Base-by-base conservation (phyloP, 2,888 invertebrate genomes). In the Dexiosoma caninum region DNA sequence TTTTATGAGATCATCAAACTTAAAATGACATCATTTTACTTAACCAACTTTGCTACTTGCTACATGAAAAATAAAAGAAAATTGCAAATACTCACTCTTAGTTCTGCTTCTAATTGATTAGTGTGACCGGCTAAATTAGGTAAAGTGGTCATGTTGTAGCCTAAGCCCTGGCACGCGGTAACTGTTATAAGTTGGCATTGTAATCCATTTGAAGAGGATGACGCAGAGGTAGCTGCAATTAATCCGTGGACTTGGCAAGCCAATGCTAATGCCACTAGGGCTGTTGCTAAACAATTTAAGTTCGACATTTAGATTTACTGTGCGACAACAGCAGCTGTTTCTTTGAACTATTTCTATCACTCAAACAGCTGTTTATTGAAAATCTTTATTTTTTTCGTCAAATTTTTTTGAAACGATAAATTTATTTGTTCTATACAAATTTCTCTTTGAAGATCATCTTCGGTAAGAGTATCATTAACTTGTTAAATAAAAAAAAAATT, bases 61-160 rank as follows among this genome's bases (percentile, higher is more conserved):
- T 27, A 27, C 27, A n/a, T n/a, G n/a, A n/a, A n/a, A n/a, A n/a
- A n/a, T n/a, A n/a, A n/a, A n/a, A n/a, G n/a, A n/a, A 30, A 12
- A 9, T 14, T 16, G n/a, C 76, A 69, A 77, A 51, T 57, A 67
- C 81, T 46, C 91, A 96, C 95, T 92, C 93, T 94, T 87, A 94
- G 92, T 86, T 95, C 95, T 67, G 96, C 96, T 87, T 95, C 95
- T 85, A 94, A 92, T 90, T 96, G 96, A 87, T 94, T 94, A 81
- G 92, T 92, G 88, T 97, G 95, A 1, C 95, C 95, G 90, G 96
- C 93, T 81, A 95, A 92, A 91, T 97, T 97, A 62, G 97, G 97
- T 95, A 96, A 94, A 30, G 90, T 93, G 27, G 97, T 97, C 91
- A 94, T 93, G 91, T 96, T 96, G 91, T 97, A 97, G 84, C 95